A percentile compares a stretch with the other conserved stretches of the same genome.
Evolutionary conservation across 2,888 invertebrate species (phyloP).

Genomic region (Lasioglossum vierecki): DNA sequence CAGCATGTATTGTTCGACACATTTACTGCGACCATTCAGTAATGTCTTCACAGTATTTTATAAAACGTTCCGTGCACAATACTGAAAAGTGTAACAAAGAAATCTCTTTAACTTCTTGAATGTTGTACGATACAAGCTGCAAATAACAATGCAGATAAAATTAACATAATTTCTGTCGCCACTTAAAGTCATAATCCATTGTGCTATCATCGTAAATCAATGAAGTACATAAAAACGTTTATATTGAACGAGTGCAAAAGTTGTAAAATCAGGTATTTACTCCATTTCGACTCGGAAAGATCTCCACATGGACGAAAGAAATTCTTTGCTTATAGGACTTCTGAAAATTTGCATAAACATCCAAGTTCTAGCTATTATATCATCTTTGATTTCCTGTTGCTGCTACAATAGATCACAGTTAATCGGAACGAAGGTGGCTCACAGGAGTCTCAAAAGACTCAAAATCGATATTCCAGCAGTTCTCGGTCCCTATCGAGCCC

Average conservation of each 20-base stretch:
- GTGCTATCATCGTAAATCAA: not conserved
- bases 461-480: not conserved
- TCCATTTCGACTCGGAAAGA: too few species aligned
- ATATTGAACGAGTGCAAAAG: not conserved
- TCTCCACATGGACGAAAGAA: too few species aligned
- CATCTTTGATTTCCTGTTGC: not conserved
- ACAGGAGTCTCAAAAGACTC: not conserved
- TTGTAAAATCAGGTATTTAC: not conserved
- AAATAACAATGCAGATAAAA: not conserved
- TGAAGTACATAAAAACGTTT: not conserved
- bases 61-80: not conserved
- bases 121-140: not conserved
- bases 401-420: not conserved
- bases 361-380: not conserved
- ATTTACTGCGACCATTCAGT: not conserved
- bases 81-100: not conserved
- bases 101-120: not conserved
- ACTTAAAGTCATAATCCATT: not conserved
- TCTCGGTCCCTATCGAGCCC: not conserved
- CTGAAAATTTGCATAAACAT: not conserved
- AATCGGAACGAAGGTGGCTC: not conserved
- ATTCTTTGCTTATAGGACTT: not conserved
- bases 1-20: too few species aligned
- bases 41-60: not conserved
- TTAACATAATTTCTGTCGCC: not conserved